These are phyloP conservation scores for Thecophora atra DNA, from an alignment of 2,888 invertebrate species.

Conservation along the genomic window DNA sequence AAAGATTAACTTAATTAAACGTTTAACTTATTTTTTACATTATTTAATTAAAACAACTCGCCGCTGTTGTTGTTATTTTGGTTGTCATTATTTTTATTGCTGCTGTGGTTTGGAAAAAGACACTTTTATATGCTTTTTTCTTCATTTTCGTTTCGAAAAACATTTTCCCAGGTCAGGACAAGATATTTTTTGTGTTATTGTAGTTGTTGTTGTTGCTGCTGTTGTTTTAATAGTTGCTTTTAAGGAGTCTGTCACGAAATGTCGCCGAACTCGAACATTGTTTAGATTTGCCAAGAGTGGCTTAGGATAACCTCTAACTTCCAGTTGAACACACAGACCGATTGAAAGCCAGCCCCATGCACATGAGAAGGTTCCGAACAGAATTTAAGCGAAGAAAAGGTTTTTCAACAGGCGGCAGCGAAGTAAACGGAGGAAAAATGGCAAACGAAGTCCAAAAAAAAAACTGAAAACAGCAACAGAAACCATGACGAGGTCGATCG, in stretches of 20 bases:
- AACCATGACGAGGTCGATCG: constrained; percentile 10
- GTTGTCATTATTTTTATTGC: too few relatives aligned
- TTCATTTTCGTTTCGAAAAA: neutral
- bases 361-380: too few relatives aligned
- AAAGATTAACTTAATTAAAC: too few relatives aligned
- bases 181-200: neutral
- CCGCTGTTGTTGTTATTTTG: too few relatives aligned
- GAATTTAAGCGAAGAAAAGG: constrained; percentile 29
- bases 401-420: constrained; percentile 4
- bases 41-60: too few relatives aligned
- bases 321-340: constrained; percentile 18
- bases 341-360: constrained; percentile 29
- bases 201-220: neutral
- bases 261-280: constrained; percentile 31
- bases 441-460: neutral
- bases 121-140: neutral
- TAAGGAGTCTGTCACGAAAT: constrained; percentile 44
- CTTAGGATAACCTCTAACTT: constrained; percentile 38
- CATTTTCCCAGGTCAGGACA: too few relatives aligned
- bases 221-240: neutral
- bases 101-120: neutral
- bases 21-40: too few relatives aligned
- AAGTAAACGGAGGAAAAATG: constrained; percentile 7
- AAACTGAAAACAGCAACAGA: constrained; percentile 27
- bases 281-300: constrained; percentile 21